Conservation (phyloP, 2,113 vertebrate genomes). For the Pholis gunnellus region DNA sequence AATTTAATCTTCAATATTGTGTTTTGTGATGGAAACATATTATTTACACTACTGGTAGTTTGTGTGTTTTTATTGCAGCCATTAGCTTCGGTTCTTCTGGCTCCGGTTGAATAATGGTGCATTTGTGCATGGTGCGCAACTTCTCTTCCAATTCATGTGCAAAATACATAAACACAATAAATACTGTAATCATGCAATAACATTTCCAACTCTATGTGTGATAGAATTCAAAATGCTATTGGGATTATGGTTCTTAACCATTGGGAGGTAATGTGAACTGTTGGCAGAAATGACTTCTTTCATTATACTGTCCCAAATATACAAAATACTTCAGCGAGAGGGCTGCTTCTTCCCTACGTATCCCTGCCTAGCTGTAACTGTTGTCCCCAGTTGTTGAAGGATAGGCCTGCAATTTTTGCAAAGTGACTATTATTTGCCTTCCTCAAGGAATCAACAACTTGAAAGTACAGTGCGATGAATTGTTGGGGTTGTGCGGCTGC, state of each 20-base stretch:
- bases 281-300: slow-evolving; percentile 81
- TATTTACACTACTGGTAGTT: slow-evolving; percentile 63
- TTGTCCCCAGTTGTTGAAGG: slow-evolving; percentile 77
- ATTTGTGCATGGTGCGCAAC: slow-evolving; percentile 79
- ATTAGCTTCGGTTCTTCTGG: slow-evolving; percentile 66
- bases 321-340: slow-evolving; percentile 69
- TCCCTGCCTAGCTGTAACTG: slow-evolving; percentile 75
- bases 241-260: slow-evolving; percentile 80
- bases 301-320: slow-evolving; percentile 80
- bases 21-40: slow-evolving; percentile 62
- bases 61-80: slow-evolving; percentile 60
- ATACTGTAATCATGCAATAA: slow-evolving; percentile 83
- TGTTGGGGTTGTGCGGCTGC: slow-evolving; percentile 69
- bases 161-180: slow-evolving; percentile 85
- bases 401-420: slow-evolving; percentile 80
- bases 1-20: slow-evolving; percentile 45
- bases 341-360: slow-evolving; percentile 64
- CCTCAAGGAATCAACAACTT: slow-evolving; percentile 82
- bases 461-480: slow-evolving; percentile 81
- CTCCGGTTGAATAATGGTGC: slow-evolving; percentile 74
- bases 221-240: slow-evolving; percentile 81
- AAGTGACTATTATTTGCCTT: slow-evolving; percentile 84
- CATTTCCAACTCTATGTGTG: slow-evolving; percentile 78
- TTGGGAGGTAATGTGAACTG: slow-evolving; percentile 82
- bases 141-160: slow-evolving; percentile 81